Conservation (phyloP, 2,797 vertebrate genomes). For the Sphaeramia orbicularis region DNA sequence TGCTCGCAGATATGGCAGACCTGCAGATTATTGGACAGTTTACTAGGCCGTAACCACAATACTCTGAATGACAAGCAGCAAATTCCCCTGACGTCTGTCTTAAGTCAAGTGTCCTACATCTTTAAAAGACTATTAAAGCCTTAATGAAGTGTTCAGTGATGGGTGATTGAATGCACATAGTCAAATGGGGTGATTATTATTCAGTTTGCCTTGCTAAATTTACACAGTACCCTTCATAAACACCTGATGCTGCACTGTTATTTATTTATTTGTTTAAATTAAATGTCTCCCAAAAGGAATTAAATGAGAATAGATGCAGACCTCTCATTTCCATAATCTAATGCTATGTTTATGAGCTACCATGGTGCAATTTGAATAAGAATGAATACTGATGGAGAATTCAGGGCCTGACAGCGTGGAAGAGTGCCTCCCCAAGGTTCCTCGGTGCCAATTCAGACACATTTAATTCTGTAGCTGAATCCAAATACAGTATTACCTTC, state of each 20-base stretch:
- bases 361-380: slow-evolving; percentile 79
- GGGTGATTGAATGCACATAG: slow-evolving; percentile 74
- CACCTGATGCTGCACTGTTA: slow-evolving; percentile 77
- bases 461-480: slow-evolving; percentile 29
- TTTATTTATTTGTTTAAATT: slow-evolving; percentile 87
- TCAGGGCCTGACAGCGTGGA: slow-evolving; percentile 50
- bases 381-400: slow-evolving; percentile 76
- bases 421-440: slow-evolving; percentile 69
- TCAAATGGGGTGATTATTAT: slow-evolving; percentile 79
- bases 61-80: slow-evolving; percentile 71
- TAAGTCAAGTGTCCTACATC: slow-evolving; percentile 74
- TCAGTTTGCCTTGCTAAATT: slow-evolving; percentile 77
- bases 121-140: slow-evolving; percentile 78
- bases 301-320: slow-evolving; percentile 78
- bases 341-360: slow-evolving; percentile 83
- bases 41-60: slow-evolving; percentile 14
- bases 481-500: slow-evolving; percentile 10
- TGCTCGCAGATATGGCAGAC: slow-evolving; percentile 13
- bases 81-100: slow-evolving; percentile 62
- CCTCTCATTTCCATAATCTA: slow-evolving; percentile 86
- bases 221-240: slow-evolving; percentile 79
- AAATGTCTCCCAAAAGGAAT: slow-evolving; percentile 86
- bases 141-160: slow-evolving; percentile 82
- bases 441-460: slow-evolving; percentile 34
- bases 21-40: slow-evolving; percentile 29